Evolutionary conservation across 2,797 vertebrate genomes (phyloP).

Genomic region (Gobionotothen gibberifrons): DNA sequence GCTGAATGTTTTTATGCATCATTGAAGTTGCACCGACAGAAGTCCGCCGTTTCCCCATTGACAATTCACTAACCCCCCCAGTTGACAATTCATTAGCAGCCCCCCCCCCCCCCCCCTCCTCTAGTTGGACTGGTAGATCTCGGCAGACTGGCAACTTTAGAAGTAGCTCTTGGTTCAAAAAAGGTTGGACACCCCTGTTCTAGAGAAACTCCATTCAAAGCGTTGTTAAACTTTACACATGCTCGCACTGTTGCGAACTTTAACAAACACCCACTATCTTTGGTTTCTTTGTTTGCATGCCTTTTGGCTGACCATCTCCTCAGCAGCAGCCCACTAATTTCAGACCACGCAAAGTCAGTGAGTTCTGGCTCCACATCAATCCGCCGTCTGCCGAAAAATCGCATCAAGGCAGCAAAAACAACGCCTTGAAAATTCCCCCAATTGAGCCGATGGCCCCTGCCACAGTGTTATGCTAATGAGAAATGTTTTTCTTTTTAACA

Average conservation of each 20-base stretch:
- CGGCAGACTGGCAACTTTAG: too few relatives aligned
- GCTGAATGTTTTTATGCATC: too few relatives aligned
- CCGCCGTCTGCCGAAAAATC: conserved; percentile 38
- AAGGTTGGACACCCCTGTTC: too few relatives aligned
- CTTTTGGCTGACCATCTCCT: conserved; percentile 46
- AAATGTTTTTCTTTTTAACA: conserved; percentile 55
- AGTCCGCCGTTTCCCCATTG: too few relatives aligned
- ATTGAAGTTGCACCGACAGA: too few relatives aligned
- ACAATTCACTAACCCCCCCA: too few relatives aligned
- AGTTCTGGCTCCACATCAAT: conserved; percentile 57
- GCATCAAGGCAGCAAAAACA: conserved; percentile 46
- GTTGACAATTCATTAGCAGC: too few relatives aligned
- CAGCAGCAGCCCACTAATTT: conserved; percentile 53
- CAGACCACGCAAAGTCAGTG: conserved; percentile 40
- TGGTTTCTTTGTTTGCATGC: conserved; percentile 10
- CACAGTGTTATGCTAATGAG: conserved; percentile 56
- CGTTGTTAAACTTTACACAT: conserved; percentile 20
- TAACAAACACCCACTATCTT: conserved; percentile 41
- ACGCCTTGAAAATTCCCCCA: conserved; percentile 24
- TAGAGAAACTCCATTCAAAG: conserved; percentile 16
- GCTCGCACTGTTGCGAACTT: conserved; percentile 34
- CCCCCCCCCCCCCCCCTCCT: too few relatives aligned
- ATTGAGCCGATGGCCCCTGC: conserved; percentile 48
- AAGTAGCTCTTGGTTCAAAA: too few relatives aligned
- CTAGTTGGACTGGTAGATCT: too few relatives aligned